Percentiles rank a stretch among this genome's conserved stretches.
Conservation (phyloP, 2,797 vertebrate species). For the Dipus sagitta region DNA sequence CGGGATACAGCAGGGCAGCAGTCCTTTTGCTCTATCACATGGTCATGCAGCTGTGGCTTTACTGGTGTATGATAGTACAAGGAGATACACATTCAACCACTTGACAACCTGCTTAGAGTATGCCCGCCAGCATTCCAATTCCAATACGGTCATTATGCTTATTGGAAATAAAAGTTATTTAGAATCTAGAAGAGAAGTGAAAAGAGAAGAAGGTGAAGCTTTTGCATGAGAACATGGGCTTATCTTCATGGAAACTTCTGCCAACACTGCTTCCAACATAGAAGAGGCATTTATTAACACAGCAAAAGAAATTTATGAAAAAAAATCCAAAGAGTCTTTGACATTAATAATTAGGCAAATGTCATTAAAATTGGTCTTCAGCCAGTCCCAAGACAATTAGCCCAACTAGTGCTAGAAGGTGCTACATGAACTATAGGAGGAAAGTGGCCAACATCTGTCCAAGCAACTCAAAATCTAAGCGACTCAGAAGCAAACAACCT, state of each 20-base stretch:
- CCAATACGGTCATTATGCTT: constrained; percentile 99
- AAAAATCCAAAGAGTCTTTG: no score
- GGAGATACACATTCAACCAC: constrained; percentile 99
- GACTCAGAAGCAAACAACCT: no score
- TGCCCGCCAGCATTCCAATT: constrained; percentile 99
- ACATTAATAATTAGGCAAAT: no score
- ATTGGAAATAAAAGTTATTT: constrained; percentile 99
- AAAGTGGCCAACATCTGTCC: no score
- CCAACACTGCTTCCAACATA: constrained; percentile 98
- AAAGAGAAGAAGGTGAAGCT: constrained; percentile 99
- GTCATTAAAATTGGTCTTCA: no score
- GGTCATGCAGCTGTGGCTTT: constrained; percentile 98
- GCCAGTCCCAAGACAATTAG: no score
- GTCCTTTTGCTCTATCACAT: constrained; percentile 98
- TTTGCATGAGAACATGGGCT: constrained; percentile 99
- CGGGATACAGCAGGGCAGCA: constrained; percentile 93
- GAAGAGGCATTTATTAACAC: constrained; percentile 91
- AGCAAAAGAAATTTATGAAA: no score
- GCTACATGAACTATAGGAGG: no score
- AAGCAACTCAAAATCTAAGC: no score
- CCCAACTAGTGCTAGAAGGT: no score
- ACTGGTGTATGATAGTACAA: constrained; percentile 99
- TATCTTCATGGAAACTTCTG: constrained; percentile 99
- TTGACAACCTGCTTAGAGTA: constrained; percentile 99
- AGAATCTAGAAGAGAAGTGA: constrained; percentile 99